phyloP scores from a whole-genome alignment of 2,797 vertebrate species.

The Streptopelia turtur region DNA sequence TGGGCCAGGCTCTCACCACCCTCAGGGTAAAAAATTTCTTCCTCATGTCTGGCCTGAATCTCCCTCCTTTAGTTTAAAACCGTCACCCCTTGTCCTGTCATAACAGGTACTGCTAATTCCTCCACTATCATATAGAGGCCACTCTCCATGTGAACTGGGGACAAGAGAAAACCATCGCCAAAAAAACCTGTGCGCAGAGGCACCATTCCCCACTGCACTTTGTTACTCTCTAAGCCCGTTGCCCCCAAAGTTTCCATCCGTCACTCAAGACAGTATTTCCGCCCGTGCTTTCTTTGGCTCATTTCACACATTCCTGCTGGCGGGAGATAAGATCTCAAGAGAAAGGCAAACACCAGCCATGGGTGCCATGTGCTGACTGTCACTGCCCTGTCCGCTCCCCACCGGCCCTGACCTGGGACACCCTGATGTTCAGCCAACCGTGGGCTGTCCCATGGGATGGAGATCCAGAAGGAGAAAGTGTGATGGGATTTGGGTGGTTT shows the following conservation, averaged over 20 bases:
- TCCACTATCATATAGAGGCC: not conserved
- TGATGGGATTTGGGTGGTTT: accelerated
- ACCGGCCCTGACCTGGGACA: not conserved
- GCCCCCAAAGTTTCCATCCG: not conserved
- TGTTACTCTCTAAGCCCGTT: not conserved
- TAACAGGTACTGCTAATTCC: no score
- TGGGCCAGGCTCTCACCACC: no score
- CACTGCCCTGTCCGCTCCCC: not conserved
- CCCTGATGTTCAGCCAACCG: not conserved
- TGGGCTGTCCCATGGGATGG: accelerated
- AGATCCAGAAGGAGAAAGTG: not conserved
- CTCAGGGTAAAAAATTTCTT: no score
- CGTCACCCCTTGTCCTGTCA: no score
- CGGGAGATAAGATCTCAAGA: constrained; percentile 41
- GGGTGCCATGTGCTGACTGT: not conserved
- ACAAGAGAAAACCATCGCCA: not conserved
- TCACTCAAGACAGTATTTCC: not conserved
- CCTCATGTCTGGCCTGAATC: no score
- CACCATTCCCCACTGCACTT: not conserved
- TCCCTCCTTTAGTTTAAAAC: no score
- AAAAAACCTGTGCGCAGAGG: not conserved
- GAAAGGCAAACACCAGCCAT: constrained; percentile 44
- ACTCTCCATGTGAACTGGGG: not conserved
- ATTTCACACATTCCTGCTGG: constrained; percentile 20
- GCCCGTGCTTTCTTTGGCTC: constrained; percentile 34